Evolutionary conservation across 2,888 invertebrate species (phyloP), one percentile per base, ranked within the genome.

Genomic region (Tortrix viridana): DNA sequence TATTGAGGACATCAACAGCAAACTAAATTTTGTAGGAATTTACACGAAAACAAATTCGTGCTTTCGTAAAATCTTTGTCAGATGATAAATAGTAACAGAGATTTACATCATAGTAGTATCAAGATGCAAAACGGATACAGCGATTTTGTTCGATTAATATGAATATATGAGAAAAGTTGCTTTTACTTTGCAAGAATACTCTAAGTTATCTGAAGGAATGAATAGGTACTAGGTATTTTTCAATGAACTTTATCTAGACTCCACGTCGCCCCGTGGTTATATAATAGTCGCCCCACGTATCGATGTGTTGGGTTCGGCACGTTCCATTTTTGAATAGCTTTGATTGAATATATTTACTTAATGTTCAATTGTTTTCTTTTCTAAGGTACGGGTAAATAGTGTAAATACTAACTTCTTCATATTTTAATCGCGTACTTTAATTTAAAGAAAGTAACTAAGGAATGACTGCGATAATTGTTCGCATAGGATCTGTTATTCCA

Each of bases 241-340:
- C 49, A 38, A 52, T 71, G 67, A 60, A 68, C 82, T 81, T 80
- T 77, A 75, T 64, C 61, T 69, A 71, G 80, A 80, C 77, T 79
- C 75, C 79, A 68, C 67, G 43, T 50, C 18, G 49, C 74, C 59
- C 76, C 84, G 84, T 81, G 52, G 20, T 38, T 52, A n/a, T n/a
- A 38, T 38, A 19, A 82, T 75, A 80, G 68, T 71, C 78, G 75
- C 76, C 77, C 81, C 85, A 82, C 84, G 82, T 77, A 65, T 70
- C 67, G 63, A 79, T 80, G 4, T 3, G 80, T 82, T 82, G 71
- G 74, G 71, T 65, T 67, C 67, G 59, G 63, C 9, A 26, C 6
- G 12, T n/a, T n/a, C n/a, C n/a, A n/a, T n/a, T n/a, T n/a, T n/a
- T n/a, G n/a, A n/a, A n/a, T n/a, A n/a, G n/a, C n/a, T n/a, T n/a